phyloP scores from a whole-genome alignment of 2,113 vertebrate species.

The Syrmaticus mikado region DNA sequence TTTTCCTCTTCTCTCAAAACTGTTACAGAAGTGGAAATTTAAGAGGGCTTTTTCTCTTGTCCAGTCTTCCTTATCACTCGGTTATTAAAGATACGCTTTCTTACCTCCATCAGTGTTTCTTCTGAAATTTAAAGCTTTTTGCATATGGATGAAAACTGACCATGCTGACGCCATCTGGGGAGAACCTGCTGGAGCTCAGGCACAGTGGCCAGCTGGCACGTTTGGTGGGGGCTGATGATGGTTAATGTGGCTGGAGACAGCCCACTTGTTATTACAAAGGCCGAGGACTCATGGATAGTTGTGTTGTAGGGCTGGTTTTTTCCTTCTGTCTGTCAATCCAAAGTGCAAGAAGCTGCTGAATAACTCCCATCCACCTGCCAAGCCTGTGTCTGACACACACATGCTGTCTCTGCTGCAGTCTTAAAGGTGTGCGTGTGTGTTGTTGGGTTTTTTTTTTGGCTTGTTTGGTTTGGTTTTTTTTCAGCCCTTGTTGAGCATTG shows the following conservation, averaged over 20 bases:
- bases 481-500: not conserved
- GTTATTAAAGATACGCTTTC: constrained; percentile 56
- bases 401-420: not conserved
- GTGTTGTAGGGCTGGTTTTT: not conserved
- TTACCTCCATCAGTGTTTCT: not conserved
- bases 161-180: not conserved
- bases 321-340: not conserved
- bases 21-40: not conserved
- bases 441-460: not conserved
- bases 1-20: constrained; percentile 19
- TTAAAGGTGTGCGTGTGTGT: not conserved
- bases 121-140: not conserved
- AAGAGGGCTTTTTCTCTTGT: not conserved
- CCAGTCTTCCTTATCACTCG: not conserved
- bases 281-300: not conserved
- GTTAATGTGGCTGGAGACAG: not conserved
- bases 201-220: not conserved
- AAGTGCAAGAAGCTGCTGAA: not conserved
- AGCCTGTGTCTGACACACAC: not conserved
- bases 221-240: not conserved
- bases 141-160: not conserved
- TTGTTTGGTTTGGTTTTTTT: not conserved
- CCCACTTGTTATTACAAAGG: not conserved
- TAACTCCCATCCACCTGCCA: not conserved
- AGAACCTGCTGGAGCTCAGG: not conserved